Percentiles rank a stretch among this genome's conserved stretches.
These are phyloP conservation scores for Hozukius guyotensis DNA, from an alignment of 2,797 vertebrate species.

Conservation along the genomic window DNA sequence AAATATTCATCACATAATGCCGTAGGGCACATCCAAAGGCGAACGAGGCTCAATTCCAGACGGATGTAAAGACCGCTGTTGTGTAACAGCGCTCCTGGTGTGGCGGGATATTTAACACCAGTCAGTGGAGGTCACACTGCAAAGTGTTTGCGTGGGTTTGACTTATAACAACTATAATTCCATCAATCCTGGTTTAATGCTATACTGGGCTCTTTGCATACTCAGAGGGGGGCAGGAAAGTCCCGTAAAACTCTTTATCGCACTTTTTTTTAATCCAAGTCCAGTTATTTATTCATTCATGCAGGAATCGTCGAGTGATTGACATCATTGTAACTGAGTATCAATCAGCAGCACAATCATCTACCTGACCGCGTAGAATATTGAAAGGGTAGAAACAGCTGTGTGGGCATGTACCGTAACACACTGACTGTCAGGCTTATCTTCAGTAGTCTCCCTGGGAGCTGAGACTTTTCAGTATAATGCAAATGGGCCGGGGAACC, in stretches of 20 bases:
- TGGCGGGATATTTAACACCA: conserved; percentile 36
- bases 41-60: conserved; percentile 34
- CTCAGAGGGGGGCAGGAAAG: conserved; percentile 26
- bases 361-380: conserved; percentile 48
- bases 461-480: not conserved
- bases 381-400: conserved; percentile 53
- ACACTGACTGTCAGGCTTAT: conserved; percentile 24
- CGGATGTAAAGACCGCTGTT: conserved; percentile 33
- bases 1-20: conserved; percentile 54
- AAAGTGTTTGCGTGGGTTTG: conserved; percentile 36
- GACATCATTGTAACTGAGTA: conserved; percentile 58
- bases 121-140: conserved; percentile 32
- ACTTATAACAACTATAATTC: conserved; percentile 50
- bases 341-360: conserved; percentile 65
- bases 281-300: conserved; percentile 52
- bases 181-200: conserved; percentile 30
- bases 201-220: conserved; percentile 12
- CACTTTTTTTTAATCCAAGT: conserved; percentile 27
- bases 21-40: conserved; percentile 32
- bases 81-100: conserved; percentile 20
- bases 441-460: not conserved
- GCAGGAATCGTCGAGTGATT: conserved; percentile 39
- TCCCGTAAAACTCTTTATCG: conserved; percentile 30
- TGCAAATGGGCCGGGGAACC: not conserved
- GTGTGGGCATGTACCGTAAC: conserved; percentile 32